Percentiles rank a stretch among this genome's conserved stretches.
phyloP scores from a whole-genome alignment of 37 sponge, comb jelly and placozoan genomes.

The Haliclona indistincta region DNA sequence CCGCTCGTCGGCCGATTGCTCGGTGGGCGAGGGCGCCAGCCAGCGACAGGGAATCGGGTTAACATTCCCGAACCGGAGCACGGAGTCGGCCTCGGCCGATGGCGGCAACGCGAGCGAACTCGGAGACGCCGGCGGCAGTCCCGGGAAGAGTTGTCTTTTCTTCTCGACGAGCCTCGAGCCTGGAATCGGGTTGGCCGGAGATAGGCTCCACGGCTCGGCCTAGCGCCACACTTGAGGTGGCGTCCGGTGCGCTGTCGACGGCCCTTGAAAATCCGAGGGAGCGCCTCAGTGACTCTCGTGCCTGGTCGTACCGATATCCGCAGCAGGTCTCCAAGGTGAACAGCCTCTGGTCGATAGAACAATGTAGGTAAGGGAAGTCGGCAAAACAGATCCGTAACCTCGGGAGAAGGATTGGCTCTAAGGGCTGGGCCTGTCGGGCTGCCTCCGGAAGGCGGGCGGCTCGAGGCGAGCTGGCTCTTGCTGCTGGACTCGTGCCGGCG shows the following conservation, averaged over 20 bases:
- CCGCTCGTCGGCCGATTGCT: background rate
- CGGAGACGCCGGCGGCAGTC: slow-evolving; percentile 53
- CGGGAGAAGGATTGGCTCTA: slow-evolving; percentile 74
- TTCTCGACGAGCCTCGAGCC: slow-evolving; percentile 49
- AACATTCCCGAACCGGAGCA: slow-evolving; percentile 81
- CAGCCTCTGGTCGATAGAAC: slow-evolving; percentile 66
- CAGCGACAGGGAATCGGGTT: slow-evolving; percentile 79
- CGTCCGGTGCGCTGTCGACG: slow-evolving; percentile 63
- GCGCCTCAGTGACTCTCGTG: slow-evolving; percentile 40
- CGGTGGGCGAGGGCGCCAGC: slow-evolving; percentile 8
- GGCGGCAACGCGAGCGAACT: slow-evolving; percentile 61
- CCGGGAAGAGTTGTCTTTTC: slow-evolving; percentile 81
- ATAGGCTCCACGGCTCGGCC: slow-evolving; percentile 60
- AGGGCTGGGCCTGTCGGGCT: slow-evolving; percentile 82
- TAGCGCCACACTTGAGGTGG: slow-evolving; percentile 61
- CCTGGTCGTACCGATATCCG: slow-evolving; percentile 68
- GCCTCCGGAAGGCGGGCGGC: slow-evolving; percentile 44
- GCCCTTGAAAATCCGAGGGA: slow-evolving; percentile 76
- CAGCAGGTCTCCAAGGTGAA: slow-evolving; percentile 78
- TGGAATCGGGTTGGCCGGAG: slow-evolving; percentile 75
- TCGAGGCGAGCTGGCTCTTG: slow-evolving; percentile 51
- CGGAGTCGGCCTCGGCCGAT: slow-evolving; percentile 26
- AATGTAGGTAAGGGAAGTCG: slow-evolving; percentile 74
- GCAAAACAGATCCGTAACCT: slow-evolving; percentile 70
- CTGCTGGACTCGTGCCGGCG: background rate